Conservation (phyloP, 2,888 invertebrate species). For the Helleia helle region DNA sequence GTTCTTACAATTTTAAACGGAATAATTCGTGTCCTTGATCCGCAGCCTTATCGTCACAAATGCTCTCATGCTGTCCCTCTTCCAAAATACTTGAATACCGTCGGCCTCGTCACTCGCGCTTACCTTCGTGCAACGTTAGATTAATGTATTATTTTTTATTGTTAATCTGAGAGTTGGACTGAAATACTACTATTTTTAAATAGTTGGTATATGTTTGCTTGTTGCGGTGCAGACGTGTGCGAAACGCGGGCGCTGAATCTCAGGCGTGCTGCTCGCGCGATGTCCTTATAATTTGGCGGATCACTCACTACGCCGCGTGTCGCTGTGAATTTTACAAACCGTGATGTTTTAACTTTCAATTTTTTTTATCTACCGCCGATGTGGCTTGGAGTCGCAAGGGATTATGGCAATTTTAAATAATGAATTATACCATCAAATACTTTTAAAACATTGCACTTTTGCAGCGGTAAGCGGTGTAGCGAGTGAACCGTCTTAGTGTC, state of each 20-base stretch:
- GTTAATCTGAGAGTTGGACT: constrained; percentile 14
- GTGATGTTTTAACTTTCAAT: too few relatives aligned
- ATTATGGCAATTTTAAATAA: too few relatives aligned
- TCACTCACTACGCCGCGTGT: neutral
- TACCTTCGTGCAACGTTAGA: constrained; percentile 3
- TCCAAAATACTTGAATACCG: neutral
- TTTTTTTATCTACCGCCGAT: too few relatives aligned
- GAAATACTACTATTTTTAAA: constrained; percentile 9
- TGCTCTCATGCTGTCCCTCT: neutral
- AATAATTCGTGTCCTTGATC: neutral
- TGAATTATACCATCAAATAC: too few relatives aligned
- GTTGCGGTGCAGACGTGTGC: constrained; percentile 38
- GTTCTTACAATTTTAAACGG: too few relatives aligned
- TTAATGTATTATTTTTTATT: constrained; percentile 16
- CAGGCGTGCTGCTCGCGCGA: constrained; percentile 42
- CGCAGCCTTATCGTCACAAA: constrained; percentile 5
- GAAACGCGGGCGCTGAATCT: constrained; percentile 55
- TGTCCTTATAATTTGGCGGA: constrained; percentile 10
- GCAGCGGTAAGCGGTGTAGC: constrained; percentile 1
- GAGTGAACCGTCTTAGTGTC: neutral
- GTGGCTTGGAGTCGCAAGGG: too few relatives aligned
- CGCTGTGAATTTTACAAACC: neutral
- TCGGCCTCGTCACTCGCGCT: neutral
- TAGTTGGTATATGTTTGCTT: constrained; percentile 17
- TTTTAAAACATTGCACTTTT: neutral